Percentiles rank a stretch among this genome's conserved stretches.
Conservation (phyloP, 2,113 vertebrate genomes). For the Coregonus clupeaformis region DNA sequence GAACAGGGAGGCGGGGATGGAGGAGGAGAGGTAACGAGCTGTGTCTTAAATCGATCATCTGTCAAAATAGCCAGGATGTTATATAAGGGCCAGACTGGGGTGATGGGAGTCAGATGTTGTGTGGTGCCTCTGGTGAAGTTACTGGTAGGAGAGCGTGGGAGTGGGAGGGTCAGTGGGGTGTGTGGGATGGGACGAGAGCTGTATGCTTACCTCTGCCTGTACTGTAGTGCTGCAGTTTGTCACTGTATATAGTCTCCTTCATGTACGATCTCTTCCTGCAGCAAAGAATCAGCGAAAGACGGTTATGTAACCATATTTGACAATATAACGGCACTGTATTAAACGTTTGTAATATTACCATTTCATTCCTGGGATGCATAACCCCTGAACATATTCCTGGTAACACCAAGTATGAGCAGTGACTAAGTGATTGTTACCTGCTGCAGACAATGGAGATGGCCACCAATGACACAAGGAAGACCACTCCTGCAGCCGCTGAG, state of each 20-base stretch:
- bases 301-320: neutral
- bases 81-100: neutral
- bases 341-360: too few relatives aligned
- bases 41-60: neutral
- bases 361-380: too few relatives aligned
- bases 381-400: neutral
- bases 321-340: too few relatives aligned
- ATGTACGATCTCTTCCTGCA: constrained; percentile 87
- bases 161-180: neutral
- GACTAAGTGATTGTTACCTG: constrained; percentile 72
- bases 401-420: neutral
- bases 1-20: neutral
- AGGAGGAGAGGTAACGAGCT: neutral
- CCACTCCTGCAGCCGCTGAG: constrained; percentile 84
- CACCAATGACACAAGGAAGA: constrained; percentile 90
- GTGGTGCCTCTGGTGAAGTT: neutral
- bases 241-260: constrained; percentile 94
- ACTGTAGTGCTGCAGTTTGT: constrained; percentile 98
- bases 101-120: neutral
- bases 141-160: neutral
- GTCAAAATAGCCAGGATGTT: neutral
- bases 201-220: constrained; percentile 84
- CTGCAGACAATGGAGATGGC: constrained; percentile 92
- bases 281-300: constrained; percentile 2
- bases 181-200: neutral